Conservation (phyloP, 2,888 invertebrate species). For the Mesopsocus fuscifrons region DNA sequence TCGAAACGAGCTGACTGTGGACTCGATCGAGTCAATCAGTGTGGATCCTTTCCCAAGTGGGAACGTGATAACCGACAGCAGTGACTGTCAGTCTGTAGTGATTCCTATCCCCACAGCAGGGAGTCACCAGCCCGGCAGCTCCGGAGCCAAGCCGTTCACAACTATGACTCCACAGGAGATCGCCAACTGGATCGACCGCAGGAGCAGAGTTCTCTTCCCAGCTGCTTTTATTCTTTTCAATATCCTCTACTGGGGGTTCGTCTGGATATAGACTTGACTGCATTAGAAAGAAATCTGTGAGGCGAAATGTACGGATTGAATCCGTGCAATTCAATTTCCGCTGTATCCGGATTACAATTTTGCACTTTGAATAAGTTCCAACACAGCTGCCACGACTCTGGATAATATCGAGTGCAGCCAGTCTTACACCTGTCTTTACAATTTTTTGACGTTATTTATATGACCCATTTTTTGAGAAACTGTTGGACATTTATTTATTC, state of each 20-base stretch:
- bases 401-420: too few species aligned
- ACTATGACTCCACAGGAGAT: conserved; percentile 79
- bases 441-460: too few species aligned
- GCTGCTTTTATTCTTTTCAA: conserved; percentile 61
- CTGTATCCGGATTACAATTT: too few species aligned
- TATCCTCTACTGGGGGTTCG: conserved; percentile 58
- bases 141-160: conserved; percentile 37
- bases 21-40: conserved; percentile 19
- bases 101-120: conserved; percentile 17
- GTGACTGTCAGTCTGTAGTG: conserved; percentile 11
- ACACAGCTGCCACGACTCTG: too few species aligned
- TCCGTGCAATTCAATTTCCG: too few species aligned
- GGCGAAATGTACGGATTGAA: too few species aligned
- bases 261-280: conserved; percentile 24
- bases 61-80: conserved; percentile 11
- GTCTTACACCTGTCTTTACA: too few species aligned
- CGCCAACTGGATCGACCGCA: conserved; percentile 68
- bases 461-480: too few species aligned
- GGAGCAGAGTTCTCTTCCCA: conserved; percentile 60
- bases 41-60: conserved; percentile 16
- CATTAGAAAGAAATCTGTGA: too few species aligned
- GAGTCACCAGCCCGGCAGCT: conserved; percentile 15
- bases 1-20: conserved; percentile 18
- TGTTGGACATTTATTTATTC: too few species aligned
- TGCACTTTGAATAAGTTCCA: too few species aligned